Evolutionary conservation across 2,797 vertebrate genomes (phyloP).

Genomic region (Clarias platycephalus): DNA sequence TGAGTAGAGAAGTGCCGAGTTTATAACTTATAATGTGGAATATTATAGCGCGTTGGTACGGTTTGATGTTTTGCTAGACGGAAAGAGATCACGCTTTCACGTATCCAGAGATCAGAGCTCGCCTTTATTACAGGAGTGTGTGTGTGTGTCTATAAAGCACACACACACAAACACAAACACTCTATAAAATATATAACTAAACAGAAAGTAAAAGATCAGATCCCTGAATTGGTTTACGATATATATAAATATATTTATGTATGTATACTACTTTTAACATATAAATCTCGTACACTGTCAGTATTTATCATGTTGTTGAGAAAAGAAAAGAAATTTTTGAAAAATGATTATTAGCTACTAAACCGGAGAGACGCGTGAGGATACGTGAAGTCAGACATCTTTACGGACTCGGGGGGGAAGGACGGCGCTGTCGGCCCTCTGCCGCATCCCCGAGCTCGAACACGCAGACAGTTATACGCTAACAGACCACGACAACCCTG

Average conservation of each 20-base stretch:
- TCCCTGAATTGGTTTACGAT: background rate
- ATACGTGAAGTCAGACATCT: background rate
- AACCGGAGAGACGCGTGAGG: background rate
- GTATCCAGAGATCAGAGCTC: no score
- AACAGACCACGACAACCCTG: background rate
- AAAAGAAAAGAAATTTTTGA: background rate
- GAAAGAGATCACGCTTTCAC: no score
- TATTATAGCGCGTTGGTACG: background rate
- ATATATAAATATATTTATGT: background rate
- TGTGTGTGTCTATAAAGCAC: background rate
- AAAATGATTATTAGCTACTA: background rate
- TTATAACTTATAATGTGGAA: conserved; percentile 1
- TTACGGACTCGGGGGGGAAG: background rate
- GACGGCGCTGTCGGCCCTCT: background rate
- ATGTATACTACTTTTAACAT: background rate
- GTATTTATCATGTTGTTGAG: background rate
- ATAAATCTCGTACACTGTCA: background rate
- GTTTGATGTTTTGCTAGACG: background rate
- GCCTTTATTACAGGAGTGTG: background rate
- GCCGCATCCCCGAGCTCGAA: background rate
- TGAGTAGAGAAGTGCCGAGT: conserved; percentile 27
- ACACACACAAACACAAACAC: no score
- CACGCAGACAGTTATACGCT: background rate
- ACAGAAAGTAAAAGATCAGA: background rate
- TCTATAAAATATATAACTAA: no score